A percentile compares a stretch with the other conserved stretches of the same genome.
Evolutionary conservation across 2,797 vertebrate species (phyloP).

Genomic region (Spatula versicolor): DNA sequence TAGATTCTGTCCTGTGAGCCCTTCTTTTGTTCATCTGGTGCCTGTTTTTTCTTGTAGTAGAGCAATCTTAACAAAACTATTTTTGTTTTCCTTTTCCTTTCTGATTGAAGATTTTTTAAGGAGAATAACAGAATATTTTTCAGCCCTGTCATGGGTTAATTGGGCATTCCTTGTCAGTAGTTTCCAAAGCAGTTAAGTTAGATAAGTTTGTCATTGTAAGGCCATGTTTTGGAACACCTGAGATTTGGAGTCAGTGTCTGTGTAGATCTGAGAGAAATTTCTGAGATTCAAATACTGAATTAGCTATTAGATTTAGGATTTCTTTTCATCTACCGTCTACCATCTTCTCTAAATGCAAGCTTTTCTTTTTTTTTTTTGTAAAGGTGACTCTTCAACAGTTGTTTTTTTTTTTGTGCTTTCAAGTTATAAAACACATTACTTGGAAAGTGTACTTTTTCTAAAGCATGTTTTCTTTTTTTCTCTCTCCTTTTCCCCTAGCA

Average conservation of each 20-base stretch:
- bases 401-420: not conserved
- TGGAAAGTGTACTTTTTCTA: not conserved
- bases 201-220: not conserved
- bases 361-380: slow-evolving; percentile 15
- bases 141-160: not conserved
- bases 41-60: slow-evolving; percentile 24
- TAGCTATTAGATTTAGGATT: not conserved
- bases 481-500: not conserved
- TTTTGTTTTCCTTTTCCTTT: not conserved
- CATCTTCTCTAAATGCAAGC: not conserved
- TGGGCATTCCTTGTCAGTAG: not conserved
- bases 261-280: not conserved
- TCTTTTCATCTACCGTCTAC: not conserved
- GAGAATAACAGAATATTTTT: not conserved
- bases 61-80: not conserved
- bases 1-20: slow-evolving; percentile 35
- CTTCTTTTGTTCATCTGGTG: slow-evolving; percentile 17
- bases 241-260: not conserved
- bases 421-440: not conserved
- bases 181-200: not conserved
- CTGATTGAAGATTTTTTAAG: not conserved
- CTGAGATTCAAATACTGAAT: not conserved
- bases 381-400: not conserved
- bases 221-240: not conserved
- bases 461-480: not conserved